These are phyloP conservation scores for Peromyscus polionotus DNA, from an alignment of 2,113 vertebrate species.

Conservation along the genomic window DNA sequence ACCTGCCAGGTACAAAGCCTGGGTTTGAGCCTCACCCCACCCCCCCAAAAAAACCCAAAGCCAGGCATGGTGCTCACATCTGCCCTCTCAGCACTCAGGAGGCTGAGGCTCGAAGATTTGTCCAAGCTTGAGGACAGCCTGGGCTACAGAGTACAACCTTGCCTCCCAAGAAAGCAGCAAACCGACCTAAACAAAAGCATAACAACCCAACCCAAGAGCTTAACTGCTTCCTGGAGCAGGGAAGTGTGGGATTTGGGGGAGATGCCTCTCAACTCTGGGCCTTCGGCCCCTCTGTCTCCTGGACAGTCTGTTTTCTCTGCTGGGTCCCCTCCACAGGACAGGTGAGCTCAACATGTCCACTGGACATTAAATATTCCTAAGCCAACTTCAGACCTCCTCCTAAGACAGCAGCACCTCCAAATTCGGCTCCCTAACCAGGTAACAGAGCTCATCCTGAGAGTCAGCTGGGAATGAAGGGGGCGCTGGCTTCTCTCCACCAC, in stretches of 20 bases:
- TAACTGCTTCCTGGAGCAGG: not conserved
- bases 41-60: not conserved
- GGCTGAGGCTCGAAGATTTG: not conserved
- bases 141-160: not conserved
- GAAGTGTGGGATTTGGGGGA: not conserved
- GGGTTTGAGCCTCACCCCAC: not conserved
- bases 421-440: not conserved
- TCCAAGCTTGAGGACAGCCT: not conserved
- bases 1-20: too few species aligned
- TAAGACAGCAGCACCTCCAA: not conserved
- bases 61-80: not conserved
- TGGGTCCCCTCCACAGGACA: not conserved
- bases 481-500: not conserved
- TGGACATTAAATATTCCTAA: not conserved
- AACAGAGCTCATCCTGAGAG: not conserved
- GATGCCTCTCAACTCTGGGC: not conserved
- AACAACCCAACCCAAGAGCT: too few species aligned
- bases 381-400: not conserved
- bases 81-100: not conserved
- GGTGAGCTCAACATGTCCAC: too few species aligned
- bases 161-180: not conserved
- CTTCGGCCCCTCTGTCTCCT: rapidly evolving
- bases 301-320: not conserved
- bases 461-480: not conserved
- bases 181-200: not conserved